Evolutionary conservation across 1,140 invertebrate species (phyloP), one percentile per base, ranked within the genome.

Genomic region (Megalopta genalis): DNA sequence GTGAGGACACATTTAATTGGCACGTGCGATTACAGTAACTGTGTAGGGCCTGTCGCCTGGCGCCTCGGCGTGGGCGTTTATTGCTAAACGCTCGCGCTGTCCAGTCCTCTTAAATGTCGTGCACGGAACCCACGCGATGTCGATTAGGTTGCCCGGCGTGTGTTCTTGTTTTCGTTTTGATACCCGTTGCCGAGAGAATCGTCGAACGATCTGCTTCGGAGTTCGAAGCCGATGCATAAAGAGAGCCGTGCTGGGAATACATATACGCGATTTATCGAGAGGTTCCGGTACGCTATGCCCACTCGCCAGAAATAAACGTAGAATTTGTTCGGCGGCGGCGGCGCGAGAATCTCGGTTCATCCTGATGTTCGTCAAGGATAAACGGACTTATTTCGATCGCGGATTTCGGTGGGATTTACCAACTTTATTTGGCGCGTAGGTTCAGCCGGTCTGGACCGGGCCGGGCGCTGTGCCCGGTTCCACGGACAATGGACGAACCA

Each of bases 1-100:
- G 93, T 88, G 75, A 23, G 66, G 67, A 81, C 74, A 49, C 21
- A 4, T 60, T 23, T 70, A 66, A 39, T 64, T 42, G 69, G 73
- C 62, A 68, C 62, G 52, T 73, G 77, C 32, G 75, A 84, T 83
- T 69, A 69, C 25, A 32, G 46, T 65, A 66, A 54, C 54, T 27
- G 39, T 39, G 39, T 18, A 16, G n/a, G 32, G 39, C 25, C 60
- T 49, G 66, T 69, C 42, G 49, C 60, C n/a, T 77, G 52, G 27
- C 74, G 74, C 32, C 64, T 14, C 23, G 18, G 23, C 75, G 80
- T 84, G 80, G 82, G 70, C 65, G 81, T 82, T 63, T 78, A 66
- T 76, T 25, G 21, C 64, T 52, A 23, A 59, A 60, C 63, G 52
- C 4, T 39, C 66, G 32, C 39, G 12, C 23, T 32, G 14, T 27